Conservation (phyloP, 1,140 invertebrate species). For the Ooceraea biroi region DNA sequence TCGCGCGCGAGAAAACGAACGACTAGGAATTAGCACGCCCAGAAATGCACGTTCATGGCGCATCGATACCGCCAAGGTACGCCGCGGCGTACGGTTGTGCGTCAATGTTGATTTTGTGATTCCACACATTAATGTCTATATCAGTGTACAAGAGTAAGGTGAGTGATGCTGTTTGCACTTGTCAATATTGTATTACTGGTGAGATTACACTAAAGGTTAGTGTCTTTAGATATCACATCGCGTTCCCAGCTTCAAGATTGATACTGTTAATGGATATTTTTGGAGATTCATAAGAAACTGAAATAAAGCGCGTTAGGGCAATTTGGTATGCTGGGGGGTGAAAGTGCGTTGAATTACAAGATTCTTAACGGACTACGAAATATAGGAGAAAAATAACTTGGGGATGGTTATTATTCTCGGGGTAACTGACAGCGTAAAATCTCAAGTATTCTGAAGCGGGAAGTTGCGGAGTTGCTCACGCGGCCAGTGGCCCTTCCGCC, state of each 20-base stretch:
- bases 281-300: neutral
- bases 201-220: too few relatives aligned
- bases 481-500: neutral
- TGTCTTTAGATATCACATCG: too few relatives aligned
- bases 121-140: constrained; percentile 43
- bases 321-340: neutral
- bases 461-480: neutral
- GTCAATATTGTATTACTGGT: too few relatives aligned
- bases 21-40: constrained; percentile 17
- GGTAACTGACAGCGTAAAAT: constrained; percentile 14
- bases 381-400: neutral
- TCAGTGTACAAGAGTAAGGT: too few relatives aligned
- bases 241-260: too few relatives aligned
- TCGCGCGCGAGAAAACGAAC: constrained; percentile 22
- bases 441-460: neutral
- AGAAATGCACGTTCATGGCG: neutral
- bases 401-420: neutral
- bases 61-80: too few relatives aligned
- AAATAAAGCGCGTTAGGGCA: neutral
- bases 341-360: neutral
- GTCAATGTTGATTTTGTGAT: constrained; percentile 14
- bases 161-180: too few relatives aligned
- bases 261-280: neutral
- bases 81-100: neutral
- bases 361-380: neutral